Conservation (phyloP, 2,888 invertebrate genomes). For the Metacarcinus magister region DNA sequence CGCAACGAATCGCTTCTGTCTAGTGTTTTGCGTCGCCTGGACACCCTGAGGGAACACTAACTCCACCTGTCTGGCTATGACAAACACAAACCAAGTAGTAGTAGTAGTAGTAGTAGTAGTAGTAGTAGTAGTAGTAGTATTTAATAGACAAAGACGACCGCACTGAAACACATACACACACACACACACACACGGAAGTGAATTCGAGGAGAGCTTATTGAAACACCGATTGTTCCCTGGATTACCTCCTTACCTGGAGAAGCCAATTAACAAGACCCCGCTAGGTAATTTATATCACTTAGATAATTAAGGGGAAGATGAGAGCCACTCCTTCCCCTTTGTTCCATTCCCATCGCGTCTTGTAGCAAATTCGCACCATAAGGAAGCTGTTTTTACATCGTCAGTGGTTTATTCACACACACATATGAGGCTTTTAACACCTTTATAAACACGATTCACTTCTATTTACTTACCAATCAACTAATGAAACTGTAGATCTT, state of each 20-base stretch:
- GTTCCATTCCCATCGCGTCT: not conserved
- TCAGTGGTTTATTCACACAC: not conserved
- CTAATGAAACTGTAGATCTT: not conserved
- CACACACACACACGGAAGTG: conserved; percentile 20
- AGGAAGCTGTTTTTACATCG: not conserved
- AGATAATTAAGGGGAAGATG: not conserved
- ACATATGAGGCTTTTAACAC: not conserved
- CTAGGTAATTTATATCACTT: not conserved
- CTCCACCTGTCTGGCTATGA: not conserved
- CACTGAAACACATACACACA: not conserved
- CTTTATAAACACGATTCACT: not conserved
- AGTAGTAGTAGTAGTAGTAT: not conserved
- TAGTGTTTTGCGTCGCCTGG: not conserved
- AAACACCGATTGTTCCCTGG: not conserved
- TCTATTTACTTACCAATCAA: not conserved
- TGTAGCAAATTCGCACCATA: not conserved
- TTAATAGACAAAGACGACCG: not conserved
- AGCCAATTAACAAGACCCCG: conserved; percentile 5
- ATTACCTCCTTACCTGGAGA: not conserved
- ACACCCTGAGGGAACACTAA: not conserved
- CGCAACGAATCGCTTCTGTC: not conserved
- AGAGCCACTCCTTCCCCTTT: not conserved
- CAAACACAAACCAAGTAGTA: not conserved
- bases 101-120: conserved; percentile 15
- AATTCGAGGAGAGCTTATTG: not conserved